Percentiles rank a stretch among this genome's conserved stretches.
phyloP scores from a whole-genome alignment of 1,140 invertebrate genomes.

The Caenorhabditis latens region DNA sequence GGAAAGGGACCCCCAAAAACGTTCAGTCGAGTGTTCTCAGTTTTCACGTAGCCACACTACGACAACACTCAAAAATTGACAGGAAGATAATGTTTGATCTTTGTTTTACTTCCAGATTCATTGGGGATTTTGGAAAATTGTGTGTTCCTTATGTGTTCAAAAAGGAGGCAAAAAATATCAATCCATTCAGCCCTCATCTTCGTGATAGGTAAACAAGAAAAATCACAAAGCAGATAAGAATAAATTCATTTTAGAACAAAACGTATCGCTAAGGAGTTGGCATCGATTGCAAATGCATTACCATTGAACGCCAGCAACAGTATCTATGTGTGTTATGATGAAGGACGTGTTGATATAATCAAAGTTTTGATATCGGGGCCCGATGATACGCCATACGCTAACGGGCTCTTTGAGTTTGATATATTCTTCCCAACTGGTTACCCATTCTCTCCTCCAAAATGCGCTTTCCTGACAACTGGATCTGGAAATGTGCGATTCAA shows the following conservation, averaged over 20 bases:
- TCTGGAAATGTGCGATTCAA: conserved; percentile 82
- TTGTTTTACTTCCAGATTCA: conserved; percentile 64
- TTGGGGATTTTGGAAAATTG: conserved; percentile 74
- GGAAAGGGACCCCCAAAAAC: not conserved
- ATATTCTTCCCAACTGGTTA: conserved; percentile 80
- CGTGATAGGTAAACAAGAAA: conserved; percentile 77
- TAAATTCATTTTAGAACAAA: not conserved
- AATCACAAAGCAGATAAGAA: not conserved
- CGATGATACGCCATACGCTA: conserved; percentile 83
- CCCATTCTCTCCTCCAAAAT: conserved; percentile 81
- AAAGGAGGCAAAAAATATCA: conserved; percentile 76
- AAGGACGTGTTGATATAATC: conserved; percentile 82
- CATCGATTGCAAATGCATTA: conserved; percentile 91
- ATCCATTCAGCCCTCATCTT: conserved; percentile 74
- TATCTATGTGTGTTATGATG: conserved; percentile 96
- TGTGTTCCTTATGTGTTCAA: conserved; percentile 74
- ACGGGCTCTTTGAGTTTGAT: conserved; percentile 81
- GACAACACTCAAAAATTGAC: not conserved
- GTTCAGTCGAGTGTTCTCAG: not conserved
- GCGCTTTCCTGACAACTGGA: conserved; percentile 82
- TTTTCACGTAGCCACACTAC: conserved; percentile 1
- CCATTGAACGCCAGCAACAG: conserved; percentile 93
- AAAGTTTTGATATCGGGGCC: conserved; percentile 82
- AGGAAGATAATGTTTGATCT: not conserved
- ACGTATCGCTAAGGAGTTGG: conserved; percentile 84